These are phyloP conservation scores for Malurus elegans DNA, from an alignment of 2,113 vertebrate genomes.

Conservation along the genomic window DNA sequence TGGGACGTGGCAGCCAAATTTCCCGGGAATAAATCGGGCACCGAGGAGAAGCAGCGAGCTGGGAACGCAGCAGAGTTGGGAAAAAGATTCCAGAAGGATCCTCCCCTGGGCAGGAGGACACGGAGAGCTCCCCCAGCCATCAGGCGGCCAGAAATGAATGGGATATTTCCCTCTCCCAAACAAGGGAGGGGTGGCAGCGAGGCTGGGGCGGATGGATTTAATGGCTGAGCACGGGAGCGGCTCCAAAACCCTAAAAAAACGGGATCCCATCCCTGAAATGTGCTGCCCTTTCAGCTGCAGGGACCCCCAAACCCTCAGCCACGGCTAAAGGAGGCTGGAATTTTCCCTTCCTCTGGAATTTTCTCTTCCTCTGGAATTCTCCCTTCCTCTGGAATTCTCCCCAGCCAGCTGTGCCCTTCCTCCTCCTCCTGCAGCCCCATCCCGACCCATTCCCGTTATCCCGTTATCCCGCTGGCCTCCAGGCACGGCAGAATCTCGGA, in stretches of 20 bases:
- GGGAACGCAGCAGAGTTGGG: not conserved
- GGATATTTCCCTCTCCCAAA: not conserved
- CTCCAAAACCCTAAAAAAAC: fast-evolving
- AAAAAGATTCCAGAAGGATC: not conserved
- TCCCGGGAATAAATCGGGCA: not conserved
- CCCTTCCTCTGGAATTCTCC: not conserved
- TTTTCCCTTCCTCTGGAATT: not conserved
- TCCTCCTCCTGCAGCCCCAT: not conserved
- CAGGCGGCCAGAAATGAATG: fast-evolving
- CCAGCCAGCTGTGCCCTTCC: not conserved
- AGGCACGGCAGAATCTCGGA: fast-evolving
- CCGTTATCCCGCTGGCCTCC: not conserved
- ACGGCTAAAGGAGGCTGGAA: fast-evolving
- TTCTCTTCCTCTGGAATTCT: not conserved
- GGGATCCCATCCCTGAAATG: not conserved
- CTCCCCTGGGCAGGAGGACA: not conserved
- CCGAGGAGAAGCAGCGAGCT: not conserved
- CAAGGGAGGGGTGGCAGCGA: not conserved
- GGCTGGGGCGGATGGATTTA: not conserved
- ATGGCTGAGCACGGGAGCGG: not conserved
- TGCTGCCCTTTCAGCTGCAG: not conserved
- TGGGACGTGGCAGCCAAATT: not conserved
- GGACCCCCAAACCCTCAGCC: not conserved
- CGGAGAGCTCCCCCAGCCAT: not conserved
- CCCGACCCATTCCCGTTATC: not conserved